Evolutionary conservation across 1,140 invertebrate species (phyloP), one percentile per base, ranked within the genome.

Genomic region (Armadillidium nasatum): DNA sequence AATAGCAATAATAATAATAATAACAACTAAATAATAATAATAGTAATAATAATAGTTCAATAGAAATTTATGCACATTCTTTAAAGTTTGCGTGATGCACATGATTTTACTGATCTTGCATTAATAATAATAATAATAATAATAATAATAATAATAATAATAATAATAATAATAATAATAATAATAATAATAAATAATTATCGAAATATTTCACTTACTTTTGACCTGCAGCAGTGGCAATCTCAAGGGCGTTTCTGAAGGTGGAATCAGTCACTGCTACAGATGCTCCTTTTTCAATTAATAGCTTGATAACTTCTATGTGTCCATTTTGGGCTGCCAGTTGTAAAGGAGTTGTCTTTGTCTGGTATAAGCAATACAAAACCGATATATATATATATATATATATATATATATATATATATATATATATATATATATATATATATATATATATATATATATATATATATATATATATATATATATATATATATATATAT

Each of bases 241-340:
- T 75, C 81, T 87, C 87, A 19, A 88, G 82, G 77, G 85, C 86
- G 81, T 87, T 87, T 60, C 82, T 81, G 15, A 85, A 84, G 15
- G 80, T 67, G 0, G 83, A 81, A 76, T 87, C 86, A 72, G 81
- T 78, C 19, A 84, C 82, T 13, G 82, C 71, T 7, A 87, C 70
- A 78, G 88, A 87, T 0, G 95, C 95, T 0, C 93, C 94, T 60
- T 91, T 85, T 72, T 94, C 88, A 4, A 98, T 84, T 0, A 99
- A 84, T 66, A 91, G 85, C 79, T 91, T 85, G 0, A 91, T 94
- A 23, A 97, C 89, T 21, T 94, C 92, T 0, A 89, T 83, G 83
- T 89, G 88, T 0, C 94, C 94, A 83, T 93, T 89, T 84, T 95
- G 96, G 73, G 91, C 90, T 0, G 95, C 96, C 85, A 98, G 95